These are phyloP conservation scores for Chondrilla cf. caribensis DNA, from an alignment of 37 sponge, comb jelly and placozoan genomes.

Conservation along the genomic window DNA sequence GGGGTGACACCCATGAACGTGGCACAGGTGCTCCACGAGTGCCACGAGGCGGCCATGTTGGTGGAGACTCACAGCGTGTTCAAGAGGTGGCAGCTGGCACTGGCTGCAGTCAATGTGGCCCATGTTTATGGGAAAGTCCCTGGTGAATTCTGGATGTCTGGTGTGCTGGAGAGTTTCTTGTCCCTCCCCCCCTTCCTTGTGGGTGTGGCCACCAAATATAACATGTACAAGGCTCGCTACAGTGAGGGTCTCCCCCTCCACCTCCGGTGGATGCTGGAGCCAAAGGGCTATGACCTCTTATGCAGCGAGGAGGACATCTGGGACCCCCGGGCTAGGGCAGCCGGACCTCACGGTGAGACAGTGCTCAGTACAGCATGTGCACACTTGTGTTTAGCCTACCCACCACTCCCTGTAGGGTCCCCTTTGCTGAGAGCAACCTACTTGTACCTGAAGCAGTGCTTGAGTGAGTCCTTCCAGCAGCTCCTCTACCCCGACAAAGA, in stretches of 20 bases:
- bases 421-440: neutral
- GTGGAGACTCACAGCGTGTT: neutral
- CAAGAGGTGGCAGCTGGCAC: neutral
- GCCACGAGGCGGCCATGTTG: constrained; percentile 1
- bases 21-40: neutral
- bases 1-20: neutral
- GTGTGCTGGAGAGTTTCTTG: neutral
- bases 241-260: neutral
- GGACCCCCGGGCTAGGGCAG: neutral
- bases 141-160: neutral
- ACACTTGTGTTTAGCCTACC: neutral
- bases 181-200: neutral
- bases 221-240: neutral
- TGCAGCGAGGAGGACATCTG: no score
- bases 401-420: neutral
- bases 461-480: neutral
- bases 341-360: neutral
- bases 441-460: neutral
- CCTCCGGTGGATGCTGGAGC: neutral
- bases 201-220: neutral
- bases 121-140: neutral
- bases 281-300: neutral
- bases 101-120: constrained; percentile 2
- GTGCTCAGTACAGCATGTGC: neutral
- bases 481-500: neutral